Base-by-base conservation (phyloP, 1,140 invertebrate species). In the Papilio helenus region DNA sequence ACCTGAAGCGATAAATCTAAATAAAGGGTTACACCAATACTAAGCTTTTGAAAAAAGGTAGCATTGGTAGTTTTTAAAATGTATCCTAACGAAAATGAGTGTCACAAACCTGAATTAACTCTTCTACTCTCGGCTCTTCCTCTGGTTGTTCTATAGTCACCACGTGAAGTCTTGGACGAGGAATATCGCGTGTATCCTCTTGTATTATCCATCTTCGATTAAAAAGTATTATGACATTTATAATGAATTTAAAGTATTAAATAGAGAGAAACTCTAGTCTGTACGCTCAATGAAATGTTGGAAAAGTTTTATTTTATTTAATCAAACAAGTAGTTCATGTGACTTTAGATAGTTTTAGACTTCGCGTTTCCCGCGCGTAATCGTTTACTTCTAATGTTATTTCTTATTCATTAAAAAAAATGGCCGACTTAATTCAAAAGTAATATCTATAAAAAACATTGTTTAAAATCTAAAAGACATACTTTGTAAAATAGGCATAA, bases 61-160 rank as follows among this genome's bases (percentile, higher is more conserved):
- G 14, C 10, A 46, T 14, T 14, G 3, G 2, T 16, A 46, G 10
- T 46, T 46, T 46, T 46, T 46, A 46, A 46, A 14, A 16, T 46
- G 0, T 16, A 14, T 12, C 0, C 1, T 46, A 46, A 23, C 5
- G 46, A 39, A 71, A 77, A 42, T 46, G 23, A 46, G 39, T 42
- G 3, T 3, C 46, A 46, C 9, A 51, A 71, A 92, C 91, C 85
- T 86, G 81, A 34, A 91, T 88, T 44, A 85, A 72, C 76, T 91
- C 89, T 81, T 84, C 87, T 68, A 90, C 73, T 79, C 80, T 85
- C 29, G 89, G 84, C 79, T 88, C 90, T 81, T 85, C 83, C 76
- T 85, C 85, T 34, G 79, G 83, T 29, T 87, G 84, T 39, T 85
- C 87, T 49, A 82, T 79, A 14, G 85, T 29, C 42, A 85, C 42